phyloP scores from a whole-genome alignment of 2,888 invertebrate species.

The Drosophila ustulata region DNA sequence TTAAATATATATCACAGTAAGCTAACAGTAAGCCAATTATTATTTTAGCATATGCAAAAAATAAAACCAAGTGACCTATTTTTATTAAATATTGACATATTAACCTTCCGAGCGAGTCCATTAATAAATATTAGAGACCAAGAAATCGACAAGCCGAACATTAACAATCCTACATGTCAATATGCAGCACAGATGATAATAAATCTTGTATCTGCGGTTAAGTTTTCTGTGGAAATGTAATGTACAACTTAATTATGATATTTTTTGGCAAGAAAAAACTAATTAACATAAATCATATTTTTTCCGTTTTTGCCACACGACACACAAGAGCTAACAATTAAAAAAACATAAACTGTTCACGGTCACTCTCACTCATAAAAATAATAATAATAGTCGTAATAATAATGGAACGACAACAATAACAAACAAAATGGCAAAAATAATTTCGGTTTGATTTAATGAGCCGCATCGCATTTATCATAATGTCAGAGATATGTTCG shows the following conservation, averaged over 20 bases:
- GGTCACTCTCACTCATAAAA: conserved; percentile 59
- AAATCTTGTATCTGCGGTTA: conserved; percentile 36
- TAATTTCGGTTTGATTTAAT: conserved; percentile 63
- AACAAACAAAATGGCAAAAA: conserved; percentile 29
- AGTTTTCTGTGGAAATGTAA: conserved; percentile 45
- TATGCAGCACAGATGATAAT: conserved; percentile 28
- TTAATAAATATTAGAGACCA: conserved; percentile 39
- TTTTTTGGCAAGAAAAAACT: conserved; percentile 29
- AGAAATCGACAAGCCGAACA: conserved; percentile 1
- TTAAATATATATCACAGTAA: background rate
- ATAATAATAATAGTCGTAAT: conserved; percentile 11
- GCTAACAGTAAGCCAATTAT: conserved; percentile 39
- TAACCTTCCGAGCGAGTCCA: conserved; percentile 29
- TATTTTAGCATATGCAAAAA: conserved; percentile 30
- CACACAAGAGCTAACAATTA: conserved; percentile 35
- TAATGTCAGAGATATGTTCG: conserved; percentile 42
- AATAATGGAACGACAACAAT: conserved; percentile 14
- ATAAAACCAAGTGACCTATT: conserved; percentile 29
- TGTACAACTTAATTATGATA: conserved; percentile 67
- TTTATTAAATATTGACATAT: conserved; percentile 16
- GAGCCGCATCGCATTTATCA: conserved; percentile 71
- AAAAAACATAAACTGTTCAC: conserved; percentile 34
- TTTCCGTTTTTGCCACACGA: conserved; percentile 47
- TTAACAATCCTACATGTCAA: conserved; percentile 20
- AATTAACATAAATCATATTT: conserved; percentile 71